phyloP scores from a whole-genome alignment of 2,113 vertebrate genomes.

The Periophthalmus modestus region DNA sequence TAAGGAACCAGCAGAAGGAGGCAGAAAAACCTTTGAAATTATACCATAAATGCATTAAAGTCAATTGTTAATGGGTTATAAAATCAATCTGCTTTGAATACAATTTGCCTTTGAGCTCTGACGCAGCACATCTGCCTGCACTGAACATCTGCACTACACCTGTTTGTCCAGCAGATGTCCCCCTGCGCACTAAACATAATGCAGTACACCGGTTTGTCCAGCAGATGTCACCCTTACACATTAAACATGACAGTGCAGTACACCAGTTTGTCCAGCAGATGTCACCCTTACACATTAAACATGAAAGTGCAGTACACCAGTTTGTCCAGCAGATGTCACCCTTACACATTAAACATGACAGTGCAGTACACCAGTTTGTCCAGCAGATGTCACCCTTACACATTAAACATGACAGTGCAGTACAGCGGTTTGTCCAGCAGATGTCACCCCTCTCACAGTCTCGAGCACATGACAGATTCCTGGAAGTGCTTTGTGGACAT shows the following conservation, averaged over 20 bases:
- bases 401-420: too few relatives aligned
- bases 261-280: too few relatives aligned
- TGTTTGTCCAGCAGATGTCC: conserved; percentile 57
- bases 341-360: too few relatives aligned
- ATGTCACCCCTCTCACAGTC: conserved; percentile 38
- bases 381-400: too few relatives aligned
- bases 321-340: too few relatives aligned
- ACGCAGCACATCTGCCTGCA: neutral
- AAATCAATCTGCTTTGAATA: neutral
- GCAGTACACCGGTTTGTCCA: conserved; percentile 40
- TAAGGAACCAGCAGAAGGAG: neutral
- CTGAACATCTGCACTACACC: conserved; percentile 14
- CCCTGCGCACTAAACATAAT: neutral
- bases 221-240: conserved; percentile 60
- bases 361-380: too few relatives aligned
- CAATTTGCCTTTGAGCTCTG: neutral
- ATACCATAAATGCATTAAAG: neutral
- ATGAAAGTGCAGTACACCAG: too few relatives aligned
- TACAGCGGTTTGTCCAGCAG: conserved; percentile 46
- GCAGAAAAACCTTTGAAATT: neutral
- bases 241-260: too few relatives aligned
- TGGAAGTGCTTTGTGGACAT: conserved; percentile 3
- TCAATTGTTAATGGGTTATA: neutral
- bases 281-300: too few relatives aligned
- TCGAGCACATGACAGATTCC: neutral